phyloP scores from a whole-genome alignment of 2,888 invertebrate species.

The Tryphoninae sp. region DNA sequence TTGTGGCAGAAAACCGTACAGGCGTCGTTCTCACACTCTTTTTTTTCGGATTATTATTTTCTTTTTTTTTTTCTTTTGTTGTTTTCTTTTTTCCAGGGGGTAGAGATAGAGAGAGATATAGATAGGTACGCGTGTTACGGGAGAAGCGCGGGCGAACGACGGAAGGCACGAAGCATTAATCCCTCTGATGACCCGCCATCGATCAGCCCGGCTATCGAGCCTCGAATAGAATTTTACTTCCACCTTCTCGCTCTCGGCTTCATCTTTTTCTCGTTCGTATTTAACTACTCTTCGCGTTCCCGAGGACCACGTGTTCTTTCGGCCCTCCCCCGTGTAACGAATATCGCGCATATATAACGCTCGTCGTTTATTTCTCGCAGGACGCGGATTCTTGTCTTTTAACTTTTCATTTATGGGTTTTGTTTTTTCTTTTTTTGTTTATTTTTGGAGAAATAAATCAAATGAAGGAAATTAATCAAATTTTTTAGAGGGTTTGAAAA shows the following conservation, averaged over 20 bases:
- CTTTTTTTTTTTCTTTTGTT: conserved; percentile 71
- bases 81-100: conserved; percentile 68
- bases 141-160: conserved; percentile 60
- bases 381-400: too few relatives aligned
- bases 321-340: too few relatives aligned
- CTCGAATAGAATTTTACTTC: conserved; percentile 67
- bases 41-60: background rate
- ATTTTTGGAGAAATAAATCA: too few relatives aligned
- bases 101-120: background rate
- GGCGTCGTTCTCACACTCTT: conserved; percentile 57
- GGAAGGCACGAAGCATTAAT: conserved; percentile 76
- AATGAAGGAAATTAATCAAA: too few relatives aligned
- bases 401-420: too few relatives aligned
- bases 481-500: too few relatives aligned
- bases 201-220: conserved; percentile 69
- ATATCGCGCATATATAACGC: too few relatives aligned
- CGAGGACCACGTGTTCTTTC: too few relatives aligned
- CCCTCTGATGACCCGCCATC: conserved; percentile 76
- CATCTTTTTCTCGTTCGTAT: too few relatives aligned
- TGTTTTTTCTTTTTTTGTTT: too few relatives aligned
- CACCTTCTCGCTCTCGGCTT: conserved; percentile 54
- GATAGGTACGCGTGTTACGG: conserved; percentile 5
- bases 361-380: too few relatives aligned
- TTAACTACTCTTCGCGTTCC: too few relatives aligned
- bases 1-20: conserved; percentile 38